A percentile compares a stretch with the other conserved stretches of the same genome.
Evolutionary conservation across 37 sponge, comb jelly and placozoan species (phyloP).

Genomic region (Amphimedon queenslandica): DNA sequence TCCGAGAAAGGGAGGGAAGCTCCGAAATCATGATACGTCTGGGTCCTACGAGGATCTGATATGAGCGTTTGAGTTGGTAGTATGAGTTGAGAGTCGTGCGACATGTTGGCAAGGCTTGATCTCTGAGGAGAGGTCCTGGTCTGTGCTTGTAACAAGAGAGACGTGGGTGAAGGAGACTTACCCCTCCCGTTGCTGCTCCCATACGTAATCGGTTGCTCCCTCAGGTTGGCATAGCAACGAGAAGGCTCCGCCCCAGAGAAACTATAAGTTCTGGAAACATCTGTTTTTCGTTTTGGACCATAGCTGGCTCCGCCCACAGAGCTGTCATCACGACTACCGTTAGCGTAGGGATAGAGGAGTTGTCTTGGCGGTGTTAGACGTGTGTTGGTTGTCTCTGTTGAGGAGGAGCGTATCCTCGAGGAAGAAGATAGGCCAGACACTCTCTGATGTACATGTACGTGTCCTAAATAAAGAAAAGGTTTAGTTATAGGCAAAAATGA

Average conservation of each 20-base stretch:
- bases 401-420: too few relatives aligned
- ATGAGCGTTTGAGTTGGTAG: constrained; percentile 5
- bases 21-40: constrained; percentile 4
- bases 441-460: too few relatives aligned
- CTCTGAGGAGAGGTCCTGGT: background rate
- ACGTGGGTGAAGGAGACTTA: background rate
- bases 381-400: too few relatives aligned
- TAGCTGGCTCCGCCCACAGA: background rate
- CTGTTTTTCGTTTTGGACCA: background rate
- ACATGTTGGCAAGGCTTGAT: background rate
- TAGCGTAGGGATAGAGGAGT: too few relatives aligned
- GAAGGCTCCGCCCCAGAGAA: too few relatives aligned
- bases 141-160: background rate
- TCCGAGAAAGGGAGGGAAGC: background rate
- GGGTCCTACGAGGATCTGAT: background rate
- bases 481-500: too few relatives aligned
- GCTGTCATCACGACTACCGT: background rate
- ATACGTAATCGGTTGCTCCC: background rate
- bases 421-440: too few relatives aligned
- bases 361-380: too few relatives aligned
- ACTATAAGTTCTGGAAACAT: background rate
- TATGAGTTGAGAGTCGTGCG: constrained; percentile 4
- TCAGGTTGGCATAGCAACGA: too few relatives aligned
- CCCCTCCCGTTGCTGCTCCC: background rate
- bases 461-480: too few relatives aligned